Percentiles rank a stretch among this genome's conserved stretches.
phyloP scores from a whole-genome alignment of 2,888 invertebrate species.

The Arctia plantaginis region DNA sequence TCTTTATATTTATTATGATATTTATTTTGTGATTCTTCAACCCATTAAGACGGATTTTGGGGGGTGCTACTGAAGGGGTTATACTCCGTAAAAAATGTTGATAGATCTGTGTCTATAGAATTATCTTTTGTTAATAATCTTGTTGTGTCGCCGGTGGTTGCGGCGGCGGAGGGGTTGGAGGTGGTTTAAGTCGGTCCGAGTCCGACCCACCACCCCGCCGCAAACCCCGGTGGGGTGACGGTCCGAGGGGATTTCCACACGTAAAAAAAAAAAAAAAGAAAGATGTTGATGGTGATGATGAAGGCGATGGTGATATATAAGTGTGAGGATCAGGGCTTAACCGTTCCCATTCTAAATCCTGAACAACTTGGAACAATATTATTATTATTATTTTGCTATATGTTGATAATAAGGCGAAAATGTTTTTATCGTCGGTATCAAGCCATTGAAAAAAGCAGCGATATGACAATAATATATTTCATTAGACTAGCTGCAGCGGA shows the following conservation, averaged over 20 bases:
- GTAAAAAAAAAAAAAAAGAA: too few relatives aligned
- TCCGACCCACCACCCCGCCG: too few relatives aligned
- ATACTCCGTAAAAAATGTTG: conserved; percentile 16
- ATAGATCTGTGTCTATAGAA: conserved; percentile 20
- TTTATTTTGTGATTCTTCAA: too few relatives aligned
- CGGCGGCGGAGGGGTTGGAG: conserved; percentile 6
- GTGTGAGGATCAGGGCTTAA: conserved; percentile 12
- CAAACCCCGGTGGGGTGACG: too few relatives aligned
- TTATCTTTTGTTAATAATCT: too few relatives aligned
- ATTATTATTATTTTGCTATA: conserved; percentile 26
- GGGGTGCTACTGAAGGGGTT: conserved; percentile 8
- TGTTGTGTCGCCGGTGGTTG: conserved; percentile 16
- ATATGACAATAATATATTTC: conserved; percentile 27
- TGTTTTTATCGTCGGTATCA: conserved; percentile 26
- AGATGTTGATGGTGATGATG: conserved; percentile 20
- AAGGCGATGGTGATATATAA: conserved; percentile 18
- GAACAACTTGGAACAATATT: conserved; percentile 28
- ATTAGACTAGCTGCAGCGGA: conserved; percentile 17
- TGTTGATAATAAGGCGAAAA: conserved; percentile 30
- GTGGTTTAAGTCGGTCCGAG: too few relatives aligned
- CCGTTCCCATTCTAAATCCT: conserved; percentile 26
- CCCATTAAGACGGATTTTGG: not conserved
- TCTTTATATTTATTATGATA: too few relatives aligned
- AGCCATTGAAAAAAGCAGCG: conserved; percentile 26
- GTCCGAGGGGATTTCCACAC: too few relatives aligned